Evolutionary conservation across 2,888 invertebrate species (phyloP), one percentile per base, ranked within the genome.

Genomic region (Magallana nippona): DNA sequence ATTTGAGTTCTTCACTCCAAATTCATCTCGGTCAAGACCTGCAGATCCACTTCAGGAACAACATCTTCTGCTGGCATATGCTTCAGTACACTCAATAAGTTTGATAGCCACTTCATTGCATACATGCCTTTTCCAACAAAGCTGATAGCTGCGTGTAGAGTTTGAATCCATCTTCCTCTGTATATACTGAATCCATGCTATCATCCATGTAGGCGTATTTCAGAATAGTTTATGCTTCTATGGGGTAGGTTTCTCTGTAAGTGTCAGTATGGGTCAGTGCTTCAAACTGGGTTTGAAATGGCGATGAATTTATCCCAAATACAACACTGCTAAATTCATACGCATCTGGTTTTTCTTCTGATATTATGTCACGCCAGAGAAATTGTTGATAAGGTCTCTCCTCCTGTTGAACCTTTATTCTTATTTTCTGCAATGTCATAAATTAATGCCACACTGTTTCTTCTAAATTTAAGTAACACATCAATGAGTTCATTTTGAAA

Each of bases 261-360:
- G 27, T 27, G 1, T 27, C 27, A 27, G 27, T 2, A 27, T 27
- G 27, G 27, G 27, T 27, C 27, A 1, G 27, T 27, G 87, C 58
- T 5, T 87, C 87, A 83, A 77, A 86, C 80, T 88, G 88, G n/a
- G 87, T 87, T 71, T 86, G 62, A 84, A 86, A 87, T 0, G 87
- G 89, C 13, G 88, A 89, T 13, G 85, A 88, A 82, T 88, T 89
- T 2, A 87, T 84, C 11, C 87, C 89, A 82, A 89, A 89, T 11
- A 88, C 84, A 2, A 88, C 58, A 55, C 80, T 19, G 55, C 85
- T 85, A 27, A 88, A 88, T 55, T 84, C 79, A 83, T 84, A 86
- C 55, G 27, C 57, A 10, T 82, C 82, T 32, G 78, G 55, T 13
- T 44, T 56, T 22, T 27, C 19, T 19, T 58, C 58, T 55, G 81